These are phyloP conservation scores for Nomada lathburiana DNA, from an alignment of 2,888 invertebrate genomes.

Conservation along the genomic window DNA sequence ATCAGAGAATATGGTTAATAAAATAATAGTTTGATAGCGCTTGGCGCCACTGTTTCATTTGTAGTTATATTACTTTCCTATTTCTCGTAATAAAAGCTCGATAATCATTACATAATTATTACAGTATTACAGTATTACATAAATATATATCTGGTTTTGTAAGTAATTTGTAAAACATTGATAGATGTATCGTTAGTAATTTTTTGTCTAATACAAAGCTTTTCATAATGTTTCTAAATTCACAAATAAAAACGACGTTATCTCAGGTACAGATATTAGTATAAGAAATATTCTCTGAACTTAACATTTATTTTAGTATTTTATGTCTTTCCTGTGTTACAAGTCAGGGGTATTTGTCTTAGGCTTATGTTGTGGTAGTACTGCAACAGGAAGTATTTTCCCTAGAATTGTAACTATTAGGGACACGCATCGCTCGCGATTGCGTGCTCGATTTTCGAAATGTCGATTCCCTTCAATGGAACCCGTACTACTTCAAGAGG, in stretches of 20 bases:
- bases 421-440: conserved; percentile 32
- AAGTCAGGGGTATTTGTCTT: not conserved
- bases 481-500: conserved; percentile 88
- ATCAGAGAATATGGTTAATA: conserved; percentile 53
- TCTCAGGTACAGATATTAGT: not conserved
- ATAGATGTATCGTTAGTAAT: not conserved
- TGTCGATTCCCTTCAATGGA: conserved; percentile 92
- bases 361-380: conserved; percentile 45
- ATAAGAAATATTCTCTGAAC: not conserved
- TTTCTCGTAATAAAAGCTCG: not conserved
- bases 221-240: not conserved
- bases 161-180: conserved; percentile 1
- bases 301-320: not conserved
- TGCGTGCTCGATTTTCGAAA: conserved; percentile 80
- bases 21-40: conserved; percentile 35
- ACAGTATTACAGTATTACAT: not conserved
- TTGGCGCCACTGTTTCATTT: conserved; percentile 22
- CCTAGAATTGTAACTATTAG: conserved; percentile 8
- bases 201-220: not conserved
- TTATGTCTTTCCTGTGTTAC: not conserved
- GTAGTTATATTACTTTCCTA: conserved; percentile 1
- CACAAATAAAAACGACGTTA: not conserved
- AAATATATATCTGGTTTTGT: not conserved
- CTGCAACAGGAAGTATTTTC: conserved; percentile 39
- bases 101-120: no score